These are phyloP conservation scores for Altica lythri DNA, from an alignment of 2,888 invertebrate species.

Conservation along the genomic window DNA sequence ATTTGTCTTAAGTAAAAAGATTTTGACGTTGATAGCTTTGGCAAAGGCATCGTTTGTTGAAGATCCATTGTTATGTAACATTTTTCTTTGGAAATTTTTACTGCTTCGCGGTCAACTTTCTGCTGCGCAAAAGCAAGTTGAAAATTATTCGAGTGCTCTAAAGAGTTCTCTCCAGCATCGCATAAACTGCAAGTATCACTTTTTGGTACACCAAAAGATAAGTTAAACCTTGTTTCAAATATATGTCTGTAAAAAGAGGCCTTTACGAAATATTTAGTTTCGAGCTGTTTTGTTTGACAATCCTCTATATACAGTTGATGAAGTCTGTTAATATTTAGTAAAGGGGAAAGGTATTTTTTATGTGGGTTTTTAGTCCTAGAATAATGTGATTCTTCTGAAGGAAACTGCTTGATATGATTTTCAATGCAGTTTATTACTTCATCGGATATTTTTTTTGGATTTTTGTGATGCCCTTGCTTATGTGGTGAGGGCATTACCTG, in stretches of 20 bases:
- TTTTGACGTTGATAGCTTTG: neutral
- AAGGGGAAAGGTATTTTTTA: slow-evolving; percentile 7
- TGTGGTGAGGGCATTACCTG: neutral
- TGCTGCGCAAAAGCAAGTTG: neutral
- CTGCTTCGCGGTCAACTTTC: neutral
- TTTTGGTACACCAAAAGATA: slow-evolving; percentile 19
- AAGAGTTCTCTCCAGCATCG: slow-evolving; percentile 9
- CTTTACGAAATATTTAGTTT: slow-evolving; percentile 2
- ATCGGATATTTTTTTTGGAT: neutral
- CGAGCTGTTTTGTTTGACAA: slow-evolving; percentile 9
- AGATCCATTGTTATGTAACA: neutral
- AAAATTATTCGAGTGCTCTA: neutral
- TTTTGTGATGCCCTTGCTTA: neutral
- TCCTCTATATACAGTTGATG: slow-evolving; percentile 11
- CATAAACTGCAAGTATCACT: slow-evolving; percentile 20
- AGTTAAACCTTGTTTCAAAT: slow-evolving; percentile 17
- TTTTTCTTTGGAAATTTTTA: too few species aligned
- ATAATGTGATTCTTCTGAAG: neutral
- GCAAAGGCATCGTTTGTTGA: neutral
- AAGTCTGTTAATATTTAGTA: slow-evolving; percentile 6
- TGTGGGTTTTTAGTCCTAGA: neutral
- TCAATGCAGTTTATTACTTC: neutral
- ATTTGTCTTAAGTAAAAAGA: neutral
- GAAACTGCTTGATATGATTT: neutral
- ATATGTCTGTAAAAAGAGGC: slow-evolving; percentile 10